Percentiles rank a stretch among this genome's conserved stretches.
phyloP scores from a whole-genome alignment of 2,888 invertebrate genomes.

The Autographa gamma region DNA sequence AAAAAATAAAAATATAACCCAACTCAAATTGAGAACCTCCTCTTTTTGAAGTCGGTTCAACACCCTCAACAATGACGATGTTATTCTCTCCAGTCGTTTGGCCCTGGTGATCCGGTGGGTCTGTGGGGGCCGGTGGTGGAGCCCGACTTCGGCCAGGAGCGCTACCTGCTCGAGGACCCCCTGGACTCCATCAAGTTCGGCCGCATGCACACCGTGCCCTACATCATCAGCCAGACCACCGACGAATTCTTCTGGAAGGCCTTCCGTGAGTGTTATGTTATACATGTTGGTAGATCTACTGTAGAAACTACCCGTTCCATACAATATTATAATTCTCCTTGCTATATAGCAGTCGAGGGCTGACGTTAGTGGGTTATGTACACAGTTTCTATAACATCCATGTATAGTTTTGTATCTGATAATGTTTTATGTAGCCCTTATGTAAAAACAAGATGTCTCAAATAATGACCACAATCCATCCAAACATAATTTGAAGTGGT shows the following conservation, averaged over 20 bases:
- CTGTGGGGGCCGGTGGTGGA: slow-evolving; percentile 92
- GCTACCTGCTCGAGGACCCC: slow-evolving; percentile 91
- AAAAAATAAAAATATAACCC: too few relatives aligned
- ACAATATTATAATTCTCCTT: too few relatives aligned
- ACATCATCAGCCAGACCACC: slow-evolving; percentile 90
- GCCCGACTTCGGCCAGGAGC: slow-evolving; percentile 90
- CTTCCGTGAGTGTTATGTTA: slow-evolving; percentile 83
- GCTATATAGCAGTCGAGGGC: too few relatives aligned
- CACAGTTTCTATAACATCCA: too few relatives aligned
- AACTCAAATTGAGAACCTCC: neutral
- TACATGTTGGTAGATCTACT: too few relatives aligned
- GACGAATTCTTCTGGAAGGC: slow-evolving; percentile 91
- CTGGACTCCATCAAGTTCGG: slow-evolving; percentile 88
- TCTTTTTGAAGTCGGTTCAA: neutral
- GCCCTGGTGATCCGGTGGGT: slow-evolving; percentile 83
- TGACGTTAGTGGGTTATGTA: too few relatives aligned
- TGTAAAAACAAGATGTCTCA: too few relatives aligned
- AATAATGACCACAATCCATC: too few relatives aligned
- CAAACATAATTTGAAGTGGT: too few relatives aligned
- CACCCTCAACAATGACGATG: neutral
- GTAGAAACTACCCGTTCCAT: too few relatives aligned
- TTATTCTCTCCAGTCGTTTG: slow-evolving; percentile 82
- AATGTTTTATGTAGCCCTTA: too few relatives aligned
- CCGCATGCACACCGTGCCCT: slow-evolving; percentile 90
- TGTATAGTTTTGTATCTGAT: too few relatives aligned